Percentiles rank a stretch among this genome's conserved stretches.
Evolutionary conservation across 2,888 invertebrate genomes (phyloP).

Genomic region (Perithous albicinctus): DNA sequence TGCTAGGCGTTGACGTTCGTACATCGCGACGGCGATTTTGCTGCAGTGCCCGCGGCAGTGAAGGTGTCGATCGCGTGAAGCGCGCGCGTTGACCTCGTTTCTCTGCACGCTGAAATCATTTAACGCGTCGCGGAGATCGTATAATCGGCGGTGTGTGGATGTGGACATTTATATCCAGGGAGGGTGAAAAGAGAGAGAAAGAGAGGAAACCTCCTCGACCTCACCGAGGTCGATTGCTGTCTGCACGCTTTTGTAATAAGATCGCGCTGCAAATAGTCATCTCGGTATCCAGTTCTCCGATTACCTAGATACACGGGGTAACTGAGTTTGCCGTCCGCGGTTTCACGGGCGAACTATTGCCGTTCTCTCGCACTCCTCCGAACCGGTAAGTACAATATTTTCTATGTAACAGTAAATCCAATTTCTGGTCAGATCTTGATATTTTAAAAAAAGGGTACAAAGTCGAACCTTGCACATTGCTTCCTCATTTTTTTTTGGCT

Average conservation of each 20-base stretch:
- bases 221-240: conserved; percentile 49
- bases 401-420: no score
- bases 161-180: background rate
- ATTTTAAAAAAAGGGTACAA: no score
- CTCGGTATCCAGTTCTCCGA: conserved; percentile 40
- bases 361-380: background rate
- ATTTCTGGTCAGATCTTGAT: no score
- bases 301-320: conserved; percentile 9
- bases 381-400: background rate
- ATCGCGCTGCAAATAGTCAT: conserved; percentile 7
- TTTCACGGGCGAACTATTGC: conserved; percentile 1
- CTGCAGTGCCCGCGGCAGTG: conserved; percentile 58
- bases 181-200: conserved; percentile 10
- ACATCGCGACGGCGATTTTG: background rate
- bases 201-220: conserved; percentile 52
- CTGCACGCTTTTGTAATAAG: conserved; percentile 46
- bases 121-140: background rate
- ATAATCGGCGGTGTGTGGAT: background rate
- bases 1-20: background rate
- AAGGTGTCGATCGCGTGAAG: conserved; percentile 51
- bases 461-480: no score
- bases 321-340: background rate
- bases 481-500: no score
- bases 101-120: conserved; percentile 45
- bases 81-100: conserved; percentile 52